Base-by-base conservation (phyloP, 2,113 vertebrate species). In the Chunga burmeisteri region DNA sequence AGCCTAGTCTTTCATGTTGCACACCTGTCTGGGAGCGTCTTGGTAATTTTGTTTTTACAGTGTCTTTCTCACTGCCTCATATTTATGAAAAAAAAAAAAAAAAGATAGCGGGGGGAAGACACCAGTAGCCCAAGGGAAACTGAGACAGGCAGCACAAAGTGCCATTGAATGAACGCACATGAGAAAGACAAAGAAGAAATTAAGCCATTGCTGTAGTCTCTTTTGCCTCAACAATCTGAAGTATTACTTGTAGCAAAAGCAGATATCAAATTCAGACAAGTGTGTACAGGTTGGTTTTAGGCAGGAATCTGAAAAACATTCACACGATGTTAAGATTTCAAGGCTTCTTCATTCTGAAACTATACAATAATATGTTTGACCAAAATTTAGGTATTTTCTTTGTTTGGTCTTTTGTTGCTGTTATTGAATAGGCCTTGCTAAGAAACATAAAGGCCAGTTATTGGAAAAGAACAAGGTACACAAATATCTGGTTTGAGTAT, bases 111-210 rank as follows among this genome's bases (percentile, higher is more conserved):
- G 10, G 7, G 5, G 13, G 21, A 15, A 30, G 38, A 38, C 40
- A 50, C 40, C 16, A 29, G 38, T 36, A 91, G 36, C 67, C 79
- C 55, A 63, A 63, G 42, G 62, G 30, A 63, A 75, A 52, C 10
- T 2, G 23, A 63, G 80, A 26, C 25, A 58, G n/a, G 20, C 16
- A 46, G 68, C 34, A 83, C 32, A 72, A 2, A 10, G 34, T 7
- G 32, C 71, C 42, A 8, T 2, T 27, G 40, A 49, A 58, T 16
- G 21, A 36, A 62, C 0, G 6, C 1, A 3, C 26, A 14, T 5
- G 32, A 86, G 63, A 36, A 67, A n/a, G 30, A 47, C 6, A 34
- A 40, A 40, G 61, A 20, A 40, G 30, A 16, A 36, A 49, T 9
- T 1, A 40, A 72, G 16, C 30, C 47, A 17, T 4, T 27, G 46